Evolutionary conservation across 2,797 vertebrate genomes (phyloP), one percentile per base, ranked within the genome.

Genomic region (Sandelia bainsii): DNA sequence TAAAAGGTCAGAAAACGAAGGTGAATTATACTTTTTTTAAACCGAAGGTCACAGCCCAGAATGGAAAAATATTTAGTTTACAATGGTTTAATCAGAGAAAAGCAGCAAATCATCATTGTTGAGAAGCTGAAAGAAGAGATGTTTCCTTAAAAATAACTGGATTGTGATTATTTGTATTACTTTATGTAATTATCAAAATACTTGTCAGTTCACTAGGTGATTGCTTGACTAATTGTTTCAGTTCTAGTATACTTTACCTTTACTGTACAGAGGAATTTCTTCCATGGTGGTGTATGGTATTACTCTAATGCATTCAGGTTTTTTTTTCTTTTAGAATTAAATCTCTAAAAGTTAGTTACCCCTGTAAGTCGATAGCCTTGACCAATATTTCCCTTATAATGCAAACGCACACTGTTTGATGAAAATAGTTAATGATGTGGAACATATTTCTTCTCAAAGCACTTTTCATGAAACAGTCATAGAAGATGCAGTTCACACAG

Each of bases 401-500:
- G n/a, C 44, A 42, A 42, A 17, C 16, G 6, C 39, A 14, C 40
- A 34, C 1, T n/a, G 17, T 45, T 6, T 19, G 17, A 45, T 45
- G 44, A 3, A 19, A 45, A 1, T 19, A 19, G 17, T 19, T 45
- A 8, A n/a, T 25, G 6, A 59, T 20, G 32, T 53, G 3, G 3
- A 60, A 14, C 14, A 22, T 44, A 62, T 52, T 71, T 69, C 19
- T 45, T 9, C 22, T 59, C 44, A 34, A 46, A 59, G 14, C 14
- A 49, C 17, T 39, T 72, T 48, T 72, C 2, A 27, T 68, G 1
- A 39, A 39, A 6, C 8, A 22, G 29, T 46, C 44, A 34, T 20
- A 68, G 45, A 69, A 63, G 65, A 23, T 27, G 12, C 29, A 22
- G 29, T 60, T 53, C 23, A 46, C 58, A 9, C 37, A 71, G 57